Conservation (phyloP, 1,140 invertebrate species). For the Glossosoma conforme region DNA sequence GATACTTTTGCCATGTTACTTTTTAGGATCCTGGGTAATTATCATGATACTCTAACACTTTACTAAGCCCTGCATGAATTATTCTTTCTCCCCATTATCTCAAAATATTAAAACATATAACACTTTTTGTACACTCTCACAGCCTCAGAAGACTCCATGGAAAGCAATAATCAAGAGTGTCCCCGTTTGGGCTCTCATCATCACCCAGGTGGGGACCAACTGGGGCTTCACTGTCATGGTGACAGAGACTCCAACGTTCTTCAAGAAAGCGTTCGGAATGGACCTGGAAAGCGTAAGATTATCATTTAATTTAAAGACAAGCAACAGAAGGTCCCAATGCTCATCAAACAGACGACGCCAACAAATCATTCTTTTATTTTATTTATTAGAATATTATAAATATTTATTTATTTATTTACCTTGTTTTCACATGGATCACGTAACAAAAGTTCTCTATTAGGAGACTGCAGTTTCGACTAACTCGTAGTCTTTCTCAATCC, state of each 20-base stretch:
- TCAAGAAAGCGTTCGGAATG: not conserved
- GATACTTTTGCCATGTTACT: not conserved
- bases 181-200: slow-evolving; percentile 35
- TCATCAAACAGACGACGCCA: no score
- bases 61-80: not conserved
- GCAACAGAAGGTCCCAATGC: no score
- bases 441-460: no score
- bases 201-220: slow-evolving; percentile 54
- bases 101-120: not conserved
- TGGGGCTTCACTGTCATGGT: slow-evolving; percentile 53
- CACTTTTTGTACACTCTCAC: not conserved
- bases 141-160: not conserved
- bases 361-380: slow-evolving; percentile 6
- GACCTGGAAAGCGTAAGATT: not conserved
- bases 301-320: slow-evolving; percentile 1
- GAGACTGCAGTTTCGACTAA: no score
- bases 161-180: not conserved
- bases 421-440: no score
- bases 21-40: not conserved
- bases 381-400: slow-evolving; percentile 3
- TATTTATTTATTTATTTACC: not conserved
- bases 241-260: not conserved
- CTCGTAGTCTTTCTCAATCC: no score
- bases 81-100: not conserved
- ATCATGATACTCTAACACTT: not conserved